Conservation (phyloP, 1,140 invertebrate genomes). For the Stratiolaelaps scimitus region DNA sequence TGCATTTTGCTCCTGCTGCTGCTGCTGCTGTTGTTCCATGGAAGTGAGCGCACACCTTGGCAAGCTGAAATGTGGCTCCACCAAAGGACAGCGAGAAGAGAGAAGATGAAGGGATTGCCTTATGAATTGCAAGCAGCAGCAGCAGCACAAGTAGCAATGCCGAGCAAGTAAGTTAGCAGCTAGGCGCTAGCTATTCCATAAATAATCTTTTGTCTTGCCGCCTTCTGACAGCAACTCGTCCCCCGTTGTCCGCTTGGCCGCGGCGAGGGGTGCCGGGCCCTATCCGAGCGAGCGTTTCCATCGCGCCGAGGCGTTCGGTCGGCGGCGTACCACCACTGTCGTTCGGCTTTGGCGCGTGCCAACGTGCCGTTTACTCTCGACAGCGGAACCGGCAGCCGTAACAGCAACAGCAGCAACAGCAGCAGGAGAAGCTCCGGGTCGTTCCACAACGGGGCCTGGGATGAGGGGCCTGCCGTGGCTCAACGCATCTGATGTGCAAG, state of each 20-base stretch:
- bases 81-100: not conserved
- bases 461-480: too few species aligned
- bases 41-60: too few species aligned
- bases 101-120: not conserved
- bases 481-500: too few species aligned
- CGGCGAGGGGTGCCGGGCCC: not conserved
- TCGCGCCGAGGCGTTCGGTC: not conserved
- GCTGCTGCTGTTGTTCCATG: not conserved
- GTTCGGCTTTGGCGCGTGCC: too few species aligned
- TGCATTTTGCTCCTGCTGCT: not conserved
- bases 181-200: constrained; percentile 21
- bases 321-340: too few species aligned
- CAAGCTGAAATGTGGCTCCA: too few species aligned
- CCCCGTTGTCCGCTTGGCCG: not conserved
- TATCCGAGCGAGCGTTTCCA: not conserved
- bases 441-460: too few species aligned
- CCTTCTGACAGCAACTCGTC: constrained; percentile 1
- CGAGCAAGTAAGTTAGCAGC: not conserved
- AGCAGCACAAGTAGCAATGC: constrained; percentile 3
- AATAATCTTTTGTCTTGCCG: constrained; percentile 24
- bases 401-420: too few species aligned
- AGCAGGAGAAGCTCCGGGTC: too few species aligned
- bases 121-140: constrained; percentile 16
- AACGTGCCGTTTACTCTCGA: too few species aligned
- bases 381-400: too few species aligned